phyloP scores from a whole-genome alignment of 2,797 vertebrate genomes.

The Sebastiscus albofasciatus region DNA sequence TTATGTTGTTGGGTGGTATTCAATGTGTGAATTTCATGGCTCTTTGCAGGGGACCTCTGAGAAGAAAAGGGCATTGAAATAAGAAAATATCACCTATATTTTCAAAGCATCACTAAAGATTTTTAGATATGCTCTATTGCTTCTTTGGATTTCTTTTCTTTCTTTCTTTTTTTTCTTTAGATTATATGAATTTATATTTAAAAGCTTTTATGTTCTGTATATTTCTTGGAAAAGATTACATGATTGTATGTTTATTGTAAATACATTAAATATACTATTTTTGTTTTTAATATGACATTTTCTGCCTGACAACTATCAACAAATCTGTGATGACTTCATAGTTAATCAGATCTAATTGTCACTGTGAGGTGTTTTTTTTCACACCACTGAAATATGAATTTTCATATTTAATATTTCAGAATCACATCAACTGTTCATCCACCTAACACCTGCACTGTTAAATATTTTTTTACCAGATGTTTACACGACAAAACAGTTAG shows the following conservation, averaged over 20 bases:
- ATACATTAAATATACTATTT: conserved; percentile 85
- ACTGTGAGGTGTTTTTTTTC: not conserved
- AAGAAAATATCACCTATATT: conserved; percentile 74
- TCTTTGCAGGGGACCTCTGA: conserved; percentile 55
- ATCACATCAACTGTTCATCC: not conserved
- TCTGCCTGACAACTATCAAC: not conserved
- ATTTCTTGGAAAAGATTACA: conserved; percentile 75
- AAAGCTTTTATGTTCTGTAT: conserved; percentile 78
- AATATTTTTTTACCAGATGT: not conserved
- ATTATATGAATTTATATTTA: conserved; percentile 72
- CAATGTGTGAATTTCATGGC: conserved; percentile 56
- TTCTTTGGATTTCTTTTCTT: conserved; percentile 54
- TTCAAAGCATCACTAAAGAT: conserved; percentile 63
- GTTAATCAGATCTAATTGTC: not conserved
- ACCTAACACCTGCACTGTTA: not conserved
- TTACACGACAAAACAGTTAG: not conserved
- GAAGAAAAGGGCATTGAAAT: conserved; percentile 62
- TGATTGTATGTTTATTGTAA: conserved; percentile 84
- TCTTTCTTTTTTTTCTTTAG: conserved; percentile 47
- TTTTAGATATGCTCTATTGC: conserved; percentile 67
- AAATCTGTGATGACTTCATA: not conserved
- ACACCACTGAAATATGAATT: not conserved
- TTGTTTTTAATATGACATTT: conserved; percentile 72
- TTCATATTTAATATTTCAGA: not conserved
- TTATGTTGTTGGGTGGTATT: conserved; percentile 45